A percentile compares a stretch with the other conserved stretches of the same genome.
Conservation (phyloP, 2,888 invertebrate genomes). For the Eupithecia exiguata region DNA sequence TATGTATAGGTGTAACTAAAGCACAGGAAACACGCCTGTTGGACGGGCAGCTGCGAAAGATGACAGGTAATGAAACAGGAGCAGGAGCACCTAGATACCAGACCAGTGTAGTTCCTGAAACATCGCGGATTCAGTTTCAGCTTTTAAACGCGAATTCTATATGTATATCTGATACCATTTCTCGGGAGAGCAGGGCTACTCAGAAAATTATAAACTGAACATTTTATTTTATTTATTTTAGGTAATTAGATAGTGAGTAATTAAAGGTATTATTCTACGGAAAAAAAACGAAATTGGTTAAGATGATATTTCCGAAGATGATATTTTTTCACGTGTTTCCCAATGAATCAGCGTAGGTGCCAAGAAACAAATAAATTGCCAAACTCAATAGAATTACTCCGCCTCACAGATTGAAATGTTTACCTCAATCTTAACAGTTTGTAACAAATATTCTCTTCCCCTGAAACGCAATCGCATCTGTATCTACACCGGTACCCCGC, state of each 20-base stretch:
- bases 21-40: neutral
- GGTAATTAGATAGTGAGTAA: neutral
- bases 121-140: constrained; percentile 27
- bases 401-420: neutral
- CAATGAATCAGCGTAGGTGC: too few species aligned
- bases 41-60: neutral
- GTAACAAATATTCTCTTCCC: neutral
- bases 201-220: constrained; percentile 6
- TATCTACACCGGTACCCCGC: constrained; percentile 17
- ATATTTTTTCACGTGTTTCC: too few species aligned
- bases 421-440: neutral
- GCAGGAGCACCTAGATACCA: neutral
- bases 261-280: neutral
- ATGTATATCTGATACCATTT: constrained; percentile 4
- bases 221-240: neutral
- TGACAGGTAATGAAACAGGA: neutral
- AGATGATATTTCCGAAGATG: too few species aligned
- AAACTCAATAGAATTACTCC: neutral
- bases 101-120: constrained; percentile 18
- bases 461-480: neutral
- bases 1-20: too few species aligned
- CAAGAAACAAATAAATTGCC: neutral
- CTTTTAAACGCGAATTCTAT: constrained; percentile 28
- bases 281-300: too few species aligned
- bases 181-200: constrained; percentile 10